A percentile compares a stretch with the other conserved stretches of the same genome.
phyloP scores from a whole-genome alignment of 2,888 invertebrate species.

The Eurytoma californica region DNA sequence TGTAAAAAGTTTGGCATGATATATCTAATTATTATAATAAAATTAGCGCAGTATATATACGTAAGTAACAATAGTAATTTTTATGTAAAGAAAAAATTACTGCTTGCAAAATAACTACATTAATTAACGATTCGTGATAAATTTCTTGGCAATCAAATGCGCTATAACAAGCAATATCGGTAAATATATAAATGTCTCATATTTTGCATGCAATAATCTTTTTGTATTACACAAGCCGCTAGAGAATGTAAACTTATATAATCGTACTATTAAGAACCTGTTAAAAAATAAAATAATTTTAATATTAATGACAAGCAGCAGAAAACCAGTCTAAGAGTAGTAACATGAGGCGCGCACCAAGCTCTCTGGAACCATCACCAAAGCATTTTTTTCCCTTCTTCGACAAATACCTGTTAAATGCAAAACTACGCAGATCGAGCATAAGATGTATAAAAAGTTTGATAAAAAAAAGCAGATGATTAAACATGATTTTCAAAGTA shows the following conservation, averaged over 20 bases:
- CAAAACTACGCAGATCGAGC: constrained; percentile 24
- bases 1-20: not conserved
- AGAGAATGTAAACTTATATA: not conserved
- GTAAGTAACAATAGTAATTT: not conserved
- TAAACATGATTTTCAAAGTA: constrained; percentile 11
- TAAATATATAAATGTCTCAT: not conserved
- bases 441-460: not conserved
- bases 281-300: constrained; percentile 34
- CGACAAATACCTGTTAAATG: constrained; percentile 34
- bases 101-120: constrained; percentile 33
- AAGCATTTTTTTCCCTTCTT: constrained; percentile 36
- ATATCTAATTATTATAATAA: not conserved
- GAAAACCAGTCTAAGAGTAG: not conserved
- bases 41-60: not conserved
- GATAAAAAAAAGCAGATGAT: not conserved
- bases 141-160: not conserved
- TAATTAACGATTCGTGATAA: not conserved
- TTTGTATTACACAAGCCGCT: constrained; percentile 11
- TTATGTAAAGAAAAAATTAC: constrained; percentile 15
- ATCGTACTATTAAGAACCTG: constrained; percentile 32
- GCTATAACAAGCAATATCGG: not conserved
- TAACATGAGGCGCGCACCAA: constrained; percentile 23
- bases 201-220: constrained; percentile 47
- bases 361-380: constrained; percentile 51
- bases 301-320: not conserved